Percentiles rank a stretch among this genome's conserved stretches.
phyloP scores from a whole-genome alignment of 2,888 invertebrate genomes.

The Abscondita cerata region DNA sequence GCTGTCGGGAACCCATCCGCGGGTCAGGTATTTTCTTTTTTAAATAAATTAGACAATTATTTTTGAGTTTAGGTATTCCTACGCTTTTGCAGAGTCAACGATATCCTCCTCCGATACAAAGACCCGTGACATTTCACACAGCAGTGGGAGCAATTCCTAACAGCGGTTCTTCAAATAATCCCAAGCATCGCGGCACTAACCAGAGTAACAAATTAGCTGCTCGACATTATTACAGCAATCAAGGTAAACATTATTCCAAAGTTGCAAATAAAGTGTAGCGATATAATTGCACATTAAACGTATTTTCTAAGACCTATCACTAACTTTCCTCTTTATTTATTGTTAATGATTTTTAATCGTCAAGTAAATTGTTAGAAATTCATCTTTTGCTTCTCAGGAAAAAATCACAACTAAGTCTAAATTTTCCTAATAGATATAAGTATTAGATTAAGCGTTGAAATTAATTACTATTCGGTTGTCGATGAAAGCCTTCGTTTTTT shows the following conservation, averaged over 20 bases:
- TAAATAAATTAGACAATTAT: neutral
- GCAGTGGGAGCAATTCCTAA: constrained; percentile 56
- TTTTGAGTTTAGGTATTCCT: neutral
- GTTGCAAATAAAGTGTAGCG: neutral
- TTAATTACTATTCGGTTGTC: no score
- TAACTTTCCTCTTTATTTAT: no score
- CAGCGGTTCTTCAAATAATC: constrained; percentile 54
- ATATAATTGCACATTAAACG: no score
- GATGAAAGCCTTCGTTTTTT: no score
- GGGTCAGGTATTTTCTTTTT: constrained; percentile 48
- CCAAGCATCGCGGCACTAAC: constrained; percentile 55
- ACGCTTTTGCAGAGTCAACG: constrained; percentile 48
- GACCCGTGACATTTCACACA: constrained; percentile 62
- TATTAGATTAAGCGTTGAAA: no score
- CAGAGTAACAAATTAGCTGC: constrained; percentile 55
- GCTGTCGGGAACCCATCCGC: constrained; percentile 60
- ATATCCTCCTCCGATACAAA: constrained; percentile 63
- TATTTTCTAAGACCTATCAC: no score
- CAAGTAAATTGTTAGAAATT: no score
- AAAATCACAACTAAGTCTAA: no score
- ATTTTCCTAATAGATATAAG: no score
- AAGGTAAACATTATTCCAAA: constrained; percentile 32
- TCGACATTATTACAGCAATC: constrained; percentile 61
- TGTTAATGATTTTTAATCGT: no score
- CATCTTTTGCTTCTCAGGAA: no score